phyloP scores from a whole-genome alignment of 2,113 vertebrate species.

The Oceanites oceanicus region DNA sequence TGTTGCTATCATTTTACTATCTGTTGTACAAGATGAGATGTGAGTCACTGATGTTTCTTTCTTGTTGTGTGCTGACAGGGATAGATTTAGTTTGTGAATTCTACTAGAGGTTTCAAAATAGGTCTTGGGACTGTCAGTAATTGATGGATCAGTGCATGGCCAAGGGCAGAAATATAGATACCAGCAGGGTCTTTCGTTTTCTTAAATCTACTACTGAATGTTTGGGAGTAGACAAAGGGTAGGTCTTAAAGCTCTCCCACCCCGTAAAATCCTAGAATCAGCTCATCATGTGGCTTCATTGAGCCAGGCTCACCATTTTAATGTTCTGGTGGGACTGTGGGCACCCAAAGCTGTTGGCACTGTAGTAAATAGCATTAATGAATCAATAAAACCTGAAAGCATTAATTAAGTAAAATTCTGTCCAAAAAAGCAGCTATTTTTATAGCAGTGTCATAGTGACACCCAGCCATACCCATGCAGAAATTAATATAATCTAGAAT shows the following conservation, averaged over 20 bases:
- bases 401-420: background rate
- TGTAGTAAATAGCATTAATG: background rate
- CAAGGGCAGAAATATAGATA: background rate
- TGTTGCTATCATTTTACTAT: background rate
- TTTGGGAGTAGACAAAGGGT: background rate
- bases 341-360: background rate
- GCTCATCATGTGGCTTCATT: background rate
- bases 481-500: background rate
- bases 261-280: background rate
- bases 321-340: background rate
- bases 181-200: background rate
- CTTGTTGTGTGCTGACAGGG: background rate
- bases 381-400: background rate
- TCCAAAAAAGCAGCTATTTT: background rate
- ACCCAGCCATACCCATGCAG: background rate
- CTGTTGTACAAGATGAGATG: background rate
- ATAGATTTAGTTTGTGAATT: background rate
- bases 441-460: background rate
- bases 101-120: background rate
- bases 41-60: background rate
- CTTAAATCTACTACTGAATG: background rate
- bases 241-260: background rate
- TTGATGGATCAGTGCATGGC: background rate
- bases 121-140: background rate
- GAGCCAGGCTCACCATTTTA: background rate